phyloP scores from a whole-genome alignment of 37 sponge, comb jelly and placozoan genomes.

The Haliclona indistincta region DNA sequence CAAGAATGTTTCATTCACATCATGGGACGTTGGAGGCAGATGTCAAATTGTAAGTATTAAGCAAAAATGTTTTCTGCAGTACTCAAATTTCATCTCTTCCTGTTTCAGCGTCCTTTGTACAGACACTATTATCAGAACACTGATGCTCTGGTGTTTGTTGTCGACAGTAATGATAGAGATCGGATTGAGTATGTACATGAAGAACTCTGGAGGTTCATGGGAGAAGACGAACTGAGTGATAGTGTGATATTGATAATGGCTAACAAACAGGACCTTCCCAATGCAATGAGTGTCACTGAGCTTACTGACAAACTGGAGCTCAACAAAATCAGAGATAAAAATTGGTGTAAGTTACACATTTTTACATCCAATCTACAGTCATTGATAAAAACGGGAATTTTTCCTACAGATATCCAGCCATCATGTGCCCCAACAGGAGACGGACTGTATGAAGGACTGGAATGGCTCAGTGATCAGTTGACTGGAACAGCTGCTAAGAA shows the following conservation, averaged over 20 bases:
- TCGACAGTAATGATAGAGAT: constrained; percentile 91
- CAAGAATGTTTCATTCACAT: not conserved
- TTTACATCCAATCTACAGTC: not conserved
- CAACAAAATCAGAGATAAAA: constrained; percentile 32
- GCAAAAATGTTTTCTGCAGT: not conserved
- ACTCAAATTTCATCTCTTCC: constrained; percentile 70
- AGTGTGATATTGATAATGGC: constrained; percentile 71
- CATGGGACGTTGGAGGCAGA: not conserved
- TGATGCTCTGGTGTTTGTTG: constrained; percentile 80
- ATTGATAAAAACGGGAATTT: not conserved
- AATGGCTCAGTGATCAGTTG: constrained; percentile 46
- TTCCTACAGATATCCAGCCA: constrained; percentile 66
- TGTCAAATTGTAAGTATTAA: not conserved
- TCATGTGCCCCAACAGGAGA: constrained; percentile 74
- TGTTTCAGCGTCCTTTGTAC: constrained; percentile 83
- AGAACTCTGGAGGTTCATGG: constrained; percentile 58
- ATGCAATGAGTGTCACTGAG: constrained; percentile 70
- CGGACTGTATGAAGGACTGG: constrained; percentile 82
- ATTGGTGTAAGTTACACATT: constrained; percentile 81
- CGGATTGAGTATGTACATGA: constrained; percentile 56
- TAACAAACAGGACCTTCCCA: constrained; percentile 94
- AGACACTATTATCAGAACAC: constrained; percentile 82
- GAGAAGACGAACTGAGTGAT: constrained; percentile 63
- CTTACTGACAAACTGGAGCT: constrained; percentile 63
- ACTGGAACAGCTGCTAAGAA: constrained; percentile 33